phyloP scores from a whole-genome alignment of 2,797 vertebrate species.

The Graptemys geographica region DNA sequence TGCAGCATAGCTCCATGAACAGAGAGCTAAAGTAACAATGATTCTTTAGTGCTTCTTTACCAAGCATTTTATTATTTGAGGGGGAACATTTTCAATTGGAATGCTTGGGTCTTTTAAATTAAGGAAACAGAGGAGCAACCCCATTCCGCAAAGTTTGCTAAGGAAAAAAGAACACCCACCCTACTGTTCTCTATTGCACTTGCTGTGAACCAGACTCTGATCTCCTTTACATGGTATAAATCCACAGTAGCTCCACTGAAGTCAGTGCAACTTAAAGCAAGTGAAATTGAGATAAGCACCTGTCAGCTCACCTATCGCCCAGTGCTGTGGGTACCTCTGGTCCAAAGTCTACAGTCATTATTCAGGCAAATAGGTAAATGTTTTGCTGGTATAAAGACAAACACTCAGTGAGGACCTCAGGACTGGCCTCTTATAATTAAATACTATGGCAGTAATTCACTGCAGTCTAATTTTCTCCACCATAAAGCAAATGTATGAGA shows the following conservation, averaged over 20 bases:
- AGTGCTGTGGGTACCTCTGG: neutral
- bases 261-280: slow-evolving; percentile 51
- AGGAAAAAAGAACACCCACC: slow-evolving; percentile 18
- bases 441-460: neutral
- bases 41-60: neutral
- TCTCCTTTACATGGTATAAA: slow-evolving; percentile 32
- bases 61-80: neutral
- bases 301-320: neutral
- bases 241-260: slow-evolving; percentile 18
- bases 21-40: slow-evolving; percentile 1
- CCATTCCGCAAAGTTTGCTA: neutral
- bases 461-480: neutral
- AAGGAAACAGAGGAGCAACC: neutral
- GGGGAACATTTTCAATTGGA: neutral
- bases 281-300: slow-evolving; percentile 37
- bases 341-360: neutral
- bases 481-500: neutral
- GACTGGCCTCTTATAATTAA: neutral
- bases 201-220: neutral
- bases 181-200: neutral
- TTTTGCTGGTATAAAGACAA: neutral
- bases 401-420: neutral
- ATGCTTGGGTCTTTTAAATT: slow-evolving; percentile 15
- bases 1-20: neutral
- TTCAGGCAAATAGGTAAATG: neutral